These are phyloP conservation scores for Planiliza haematocheilus DNA, from an alignment of 2,113 vertebrate genomes.

Conservation along the genomic window DNA sequence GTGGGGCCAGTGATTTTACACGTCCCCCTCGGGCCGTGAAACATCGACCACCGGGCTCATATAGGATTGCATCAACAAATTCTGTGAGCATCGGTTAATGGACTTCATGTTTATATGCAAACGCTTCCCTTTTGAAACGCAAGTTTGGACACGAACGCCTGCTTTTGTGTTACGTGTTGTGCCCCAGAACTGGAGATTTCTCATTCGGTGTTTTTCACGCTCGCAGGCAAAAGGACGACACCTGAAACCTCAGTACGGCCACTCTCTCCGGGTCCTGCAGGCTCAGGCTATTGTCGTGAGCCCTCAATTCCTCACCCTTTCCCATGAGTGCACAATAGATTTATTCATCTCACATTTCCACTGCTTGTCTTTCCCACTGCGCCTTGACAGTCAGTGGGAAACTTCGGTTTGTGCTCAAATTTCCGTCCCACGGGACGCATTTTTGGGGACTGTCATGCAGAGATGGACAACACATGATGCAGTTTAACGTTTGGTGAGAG, in stretches of 20 bases:
- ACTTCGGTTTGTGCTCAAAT: slow-evolving; percentile 36
- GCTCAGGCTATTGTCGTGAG: slow-evolving; percentile 44
- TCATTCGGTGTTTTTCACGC: slow-evolving; percentile 26
- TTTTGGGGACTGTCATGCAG: slow-evolving; percentile 15
- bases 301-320: slow-evolving; percentile 56
- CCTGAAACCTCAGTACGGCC: slow-evolving; percentile 40
- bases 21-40: slow-evolving; percentile 49
- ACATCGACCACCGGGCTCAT: slow-evolving; percentile 47
- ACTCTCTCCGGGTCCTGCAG: slow-evolving; percentile 24
- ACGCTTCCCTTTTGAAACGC: slow-evolving; percentile 16
- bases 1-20: slow-evolving; percentile 46
- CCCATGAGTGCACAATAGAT: slow-evolving; percentile 70
- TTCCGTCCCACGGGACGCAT: slow-evolving; percentile 29
- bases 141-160: background rate
- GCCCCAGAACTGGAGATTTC: slow-evolving; percentile 1
- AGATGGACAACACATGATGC: slow-evolving; percentile 35
- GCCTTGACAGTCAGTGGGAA: slow-evolving; percentile 48
- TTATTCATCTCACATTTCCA: slow-evolving; percentile 65
- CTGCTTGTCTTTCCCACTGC: slow-evolving; percentile 18
- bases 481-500: slow-evolving; percentile 47
- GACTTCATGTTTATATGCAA: slow-evolving; percentile 62
- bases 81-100: slow-evolving; percentile 53
- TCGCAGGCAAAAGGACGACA: slow-evolving; percentile 11
- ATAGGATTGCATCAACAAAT: slow-evolving; percentile 39
- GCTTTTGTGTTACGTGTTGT: slow-evolving; percentile 17